A percentile compares a stretch with the other conserved stretches of the same genome.
Evolutionary conservation across 2,888 invertebrate species (phyloP).

Genomic region (Liopterus haemorrhoidalis): DNA sequence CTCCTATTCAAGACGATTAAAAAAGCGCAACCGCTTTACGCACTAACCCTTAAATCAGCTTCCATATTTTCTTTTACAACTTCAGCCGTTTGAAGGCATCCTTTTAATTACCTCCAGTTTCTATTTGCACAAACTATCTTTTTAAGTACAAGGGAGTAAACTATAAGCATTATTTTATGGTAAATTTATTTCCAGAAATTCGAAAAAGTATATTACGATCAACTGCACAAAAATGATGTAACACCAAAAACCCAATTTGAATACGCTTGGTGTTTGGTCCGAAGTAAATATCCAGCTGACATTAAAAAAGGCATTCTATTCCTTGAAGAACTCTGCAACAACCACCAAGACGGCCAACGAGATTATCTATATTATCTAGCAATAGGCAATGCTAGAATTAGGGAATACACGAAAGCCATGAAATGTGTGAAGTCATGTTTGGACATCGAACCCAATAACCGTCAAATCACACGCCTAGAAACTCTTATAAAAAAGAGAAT

Average conservation of each 20-base stretch:
- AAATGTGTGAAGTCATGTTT: conserved; percentile 71
- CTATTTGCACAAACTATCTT: too few species aligned
- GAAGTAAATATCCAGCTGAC: conserved; percentile 80
- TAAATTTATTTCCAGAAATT: conserved; percentile 74
- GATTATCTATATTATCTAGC: conserved; percentile 95
- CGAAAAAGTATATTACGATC: conserved; percentile 79
- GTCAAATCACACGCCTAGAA: conserved; percentile 69
- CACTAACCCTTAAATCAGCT: too few species aligned
- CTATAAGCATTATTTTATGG: too few species aligned
- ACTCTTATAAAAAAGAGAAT: conserved; percentile 80
- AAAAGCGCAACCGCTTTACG: too few species aligned
- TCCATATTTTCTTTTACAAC: too few species aligned
- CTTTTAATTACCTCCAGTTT: too few species aligned
- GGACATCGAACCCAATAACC: conserved; percentile 64
- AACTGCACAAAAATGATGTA: conserved; percentile 65
- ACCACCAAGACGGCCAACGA: conserved; percentile 72
- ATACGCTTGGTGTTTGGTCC: conserved; percentile 92
- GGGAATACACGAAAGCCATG: conserved; percentile 81
- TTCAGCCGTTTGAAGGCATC: too few species aligned
- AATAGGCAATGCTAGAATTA: conserved; percentile 86
- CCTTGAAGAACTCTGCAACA: conserved; percentile 75
- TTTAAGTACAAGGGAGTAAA: too few species aligned
- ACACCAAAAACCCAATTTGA: conserved; percentile 86
- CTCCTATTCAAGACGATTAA: too few species aligned
- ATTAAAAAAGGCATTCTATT: conserved; percentile 87